phyloP scores from a whole-genome alignment of 1,140 invertebrate genomes.

The Macrocentrus cingulum region DNA sequence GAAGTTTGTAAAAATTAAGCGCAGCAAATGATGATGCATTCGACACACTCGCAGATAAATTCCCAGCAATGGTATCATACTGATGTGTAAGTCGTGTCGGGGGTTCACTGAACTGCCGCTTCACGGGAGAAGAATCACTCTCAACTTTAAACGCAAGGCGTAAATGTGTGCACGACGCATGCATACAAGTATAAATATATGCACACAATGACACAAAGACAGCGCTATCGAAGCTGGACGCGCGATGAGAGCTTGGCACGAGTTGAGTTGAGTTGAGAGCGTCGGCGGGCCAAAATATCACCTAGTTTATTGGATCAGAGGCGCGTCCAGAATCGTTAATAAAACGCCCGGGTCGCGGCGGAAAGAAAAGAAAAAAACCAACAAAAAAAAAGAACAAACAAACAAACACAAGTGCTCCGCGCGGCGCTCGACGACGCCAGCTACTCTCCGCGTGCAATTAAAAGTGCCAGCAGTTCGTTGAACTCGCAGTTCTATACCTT shows the following conservation, averaged over 20 bases:
- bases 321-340: constrained; percentile 23
- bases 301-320: constrained; percentile 25
- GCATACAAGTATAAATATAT: neutral
- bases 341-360: constrained; percentile 16
- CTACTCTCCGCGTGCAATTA: constrained; percentile 28
- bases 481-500: constrained; percentile 12
- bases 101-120: constrained; percentile 32
- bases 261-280: neutral
- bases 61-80: constrained; percentile 42
- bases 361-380: constrained; percentile 10
- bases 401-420: constrained; percentile 3
- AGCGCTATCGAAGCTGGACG: constrained; percentile 1
- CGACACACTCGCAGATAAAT: constrained; percentile 46
- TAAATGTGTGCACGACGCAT: neutral
- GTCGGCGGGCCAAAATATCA: constrained; percentile 16
- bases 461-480: constrained; percentile 24
- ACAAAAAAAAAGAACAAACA: constrained; percentile 1
- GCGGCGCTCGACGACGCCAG: constrained; percentile 4
- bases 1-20: constrained; percentile 15
- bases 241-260: constrained; percentile 2
- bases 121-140: constrained; percentile 16
- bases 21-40: constrained; percentile 33
- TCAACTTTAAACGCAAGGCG: constrained; percentile 12
- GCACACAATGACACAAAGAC: too few species aligned
- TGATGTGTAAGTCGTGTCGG: constrained; percentile 26